Percentiles rank a stretch among this genome's conserved stretches.
phyloP scores from a whole-genome alignment of 64 coral and sea anemone species.

The Stylophora pistillata region DNA sequence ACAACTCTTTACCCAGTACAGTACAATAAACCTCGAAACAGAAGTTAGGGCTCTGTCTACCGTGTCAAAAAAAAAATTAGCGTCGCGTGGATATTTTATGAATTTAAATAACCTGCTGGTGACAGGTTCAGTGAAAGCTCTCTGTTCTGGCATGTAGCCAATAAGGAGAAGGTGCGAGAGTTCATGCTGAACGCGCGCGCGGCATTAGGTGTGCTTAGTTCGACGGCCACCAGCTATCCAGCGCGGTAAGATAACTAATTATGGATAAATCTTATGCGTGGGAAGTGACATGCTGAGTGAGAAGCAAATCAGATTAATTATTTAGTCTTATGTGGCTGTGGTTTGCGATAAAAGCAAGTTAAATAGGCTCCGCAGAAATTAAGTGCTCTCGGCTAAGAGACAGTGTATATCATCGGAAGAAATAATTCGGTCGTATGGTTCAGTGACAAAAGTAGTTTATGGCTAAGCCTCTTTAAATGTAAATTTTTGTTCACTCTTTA shows the following conservation, averaged over 20 bases:
- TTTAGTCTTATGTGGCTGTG: conserved; percentile 35
- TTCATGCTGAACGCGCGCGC: not conserved
- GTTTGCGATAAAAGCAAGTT: not conserved
- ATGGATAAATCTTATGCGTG: conserved; percentile 2
- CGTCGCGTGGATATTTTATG: conserved; percentile 8
- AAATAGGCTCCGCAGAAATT: not conserved
- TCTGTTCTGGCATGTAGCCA: conserved; percentile 11
- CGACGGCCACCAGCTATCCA: conserved; percentile 13
- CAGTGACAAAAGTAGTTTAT: not conserved
- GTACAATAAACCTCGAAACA: not conserved
- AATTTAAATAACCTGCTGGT: conserved; percentile 24
- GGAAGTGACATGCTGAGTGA: not conserved
- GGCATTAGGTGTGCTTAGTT: not conserved
- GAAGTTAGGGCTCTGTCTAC: not conserved
- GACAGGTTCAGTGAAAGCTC: conserved; percentile 19
- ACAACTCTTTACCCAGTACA: not conserved
- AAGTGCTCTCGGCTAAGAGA: not conserved
- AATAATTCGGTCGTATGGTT: not conserved
- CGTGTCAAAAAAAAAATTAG: not conserved
- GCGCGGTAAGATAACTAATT: conserved; percentile 3
- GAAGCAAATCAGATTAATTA: conserved; percentile 53
- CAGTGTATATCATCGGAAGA: not conserved
- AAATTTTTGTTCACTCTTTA: not conserved
- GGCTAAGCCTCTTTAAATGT: not conserved
- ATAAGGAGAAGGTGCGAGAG: not conserved